Percentiles rank a stretch among this genome's conserved stretches.
Conservation (phyloP, 2,797 vertebrate genomes). For the Prunella strophiata region DNA sequence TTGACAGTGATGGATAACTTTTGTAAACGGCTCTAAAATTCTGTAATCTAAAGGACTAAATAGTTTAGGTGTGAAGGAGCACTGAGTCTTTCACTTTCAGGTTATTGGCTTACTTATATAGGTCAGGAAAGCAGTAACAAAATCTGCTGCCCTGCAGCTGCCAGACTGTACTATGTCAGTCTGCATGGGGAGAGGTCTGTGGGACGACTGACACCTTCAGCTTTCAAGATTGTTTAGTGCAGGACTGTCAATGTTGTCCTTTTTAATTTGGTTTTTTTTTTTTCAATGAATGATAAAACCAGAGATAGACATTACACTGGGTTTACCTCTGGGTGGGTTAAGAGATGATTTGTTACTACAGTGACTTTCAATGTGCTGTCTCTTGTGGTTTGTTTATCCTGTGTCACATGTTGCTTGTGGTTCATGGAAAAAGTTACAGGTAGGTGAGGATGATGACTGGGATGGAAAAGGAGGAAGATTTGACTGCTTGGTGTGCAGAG, state of each 20-base stretch:
- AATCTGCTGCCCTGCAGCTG: constrained; percentile 39
- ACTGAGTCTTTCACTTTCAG: neutral
- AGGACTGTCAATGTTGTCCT: neutral
- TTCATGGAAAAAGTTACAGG: constrained; percentile 23
- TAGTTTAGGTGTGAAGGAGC: neutral
- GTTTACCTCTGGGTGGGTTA: neutral
- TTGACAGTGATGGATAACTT: constrained; percentile 1
- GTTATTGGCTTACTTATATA: constrained; percentile 6
- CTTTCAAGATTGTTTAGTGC: neutral
- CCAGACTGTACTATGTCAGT: neutral
- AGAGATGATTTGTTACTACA: neutral
- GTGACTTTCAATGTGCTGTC: neutral
- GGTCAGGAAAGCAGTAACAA: constrained; percentile 29
- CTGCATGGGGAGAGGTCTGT: neutral
- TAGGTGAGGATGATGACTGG: neutral
- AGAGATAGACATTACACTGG: neutral
- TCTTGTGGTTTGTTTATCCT: neutral
- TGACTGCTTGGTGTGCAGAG: neutral
- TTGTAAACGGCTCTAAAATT: neutral
- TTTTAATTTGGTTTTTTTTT: neutral
- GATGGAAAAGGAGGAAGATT: neutral
- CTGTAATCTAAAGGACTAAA: neutral
- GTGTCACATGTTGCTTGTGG: neutral
- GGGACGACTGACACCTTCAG: neutral
- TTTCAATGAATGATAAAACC: neutral